A percentile compares a stretch with the other conserved stretches of the same genome.
phyloP scores from a whole-genome alignment of 1,140 invertebrate species.

The Globodera ellingtonae region DNA sequence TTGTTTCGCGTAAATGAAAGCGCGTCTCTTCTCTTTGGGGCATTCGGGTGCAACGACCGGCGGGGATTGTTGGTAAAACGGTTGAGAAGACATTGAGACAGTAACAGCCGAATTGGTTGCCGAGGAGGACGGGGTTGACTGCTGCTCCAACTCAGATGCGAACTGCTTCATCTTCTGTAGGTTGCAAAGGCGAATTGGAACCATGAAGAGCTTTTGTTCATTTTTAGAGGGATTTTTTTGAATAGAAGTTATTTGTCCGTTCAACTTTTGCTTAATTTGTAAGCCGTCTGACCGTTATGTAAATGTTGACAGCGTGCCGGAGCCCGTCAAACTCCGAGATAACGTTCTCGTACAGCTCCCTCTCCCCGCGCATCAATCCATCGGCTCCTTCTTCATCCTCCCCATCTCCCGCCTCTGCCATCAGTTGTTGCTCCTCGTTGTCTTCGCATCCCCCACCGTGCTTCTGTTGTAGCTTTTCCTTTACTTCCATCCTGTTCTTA shows the following conservation, averaged over 20 bases:
- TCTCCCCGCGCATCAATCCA: constrained; percentile 41
- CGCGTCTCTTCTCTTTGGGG: constrained; percentile 6
- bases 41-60: not conserved
- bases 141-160: constrained; percentile 48
- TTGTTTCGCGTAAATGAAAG: not conserved
- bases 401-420: not conserved
- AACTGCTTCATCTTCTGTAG: constrained; percentile 46
- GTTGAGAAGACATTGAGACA: not conserved
- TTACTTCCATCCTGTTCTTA: not conserved
- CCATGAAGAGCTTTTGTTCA: no score
- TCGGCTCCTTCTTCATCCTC: constrained; percentile 29
- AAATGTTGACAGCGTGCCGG: constrained; percentile 41
- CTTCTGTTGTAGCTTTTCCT: not conserved
- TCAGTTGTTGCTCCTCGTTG: not conserved
- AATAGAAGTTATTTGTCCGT: not conserved
- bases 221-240: no score
- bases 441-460: not conserved
- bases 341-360: constrained; percentile 43
- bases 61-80: not conserved
- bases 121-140: not conserved
- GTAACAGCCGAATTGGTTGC: constrained; percentile 20
- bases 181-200: not conserved
- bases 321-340: constrained; percentile 48
- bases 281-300: constrained; percentile 34
- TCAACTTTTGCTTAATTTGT: not conserved